These are phyloP conservation scores for Machimus atricapillus DNA, from an alignment of 2,888 invertebrate genomes.

Conservation along the genomic window DNA sequence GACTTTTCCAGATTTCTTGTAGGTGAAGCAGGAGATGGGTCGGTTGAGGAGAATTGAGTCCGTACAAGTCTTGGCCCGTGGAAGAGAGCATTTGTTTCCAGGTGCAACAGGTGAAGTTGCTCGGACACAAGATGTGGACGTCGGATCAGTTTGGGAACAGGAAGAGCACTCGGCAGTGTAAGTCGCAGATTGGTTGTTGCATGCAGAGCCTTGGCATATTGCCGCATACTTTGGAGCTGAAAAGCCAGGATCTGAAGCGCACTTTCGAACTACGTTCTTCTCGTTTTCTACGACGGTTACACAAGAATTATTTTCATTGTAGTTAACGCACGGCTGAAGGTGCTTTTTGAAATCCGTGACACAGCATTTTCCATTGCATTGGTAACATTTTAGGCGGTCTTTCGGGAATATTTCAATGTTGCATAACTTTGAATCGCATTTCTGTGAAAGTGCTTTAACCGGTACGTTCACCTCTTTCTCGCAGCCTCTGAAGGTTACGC, in stretches of 20 bases:
- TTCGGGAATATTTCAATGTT: slow-evolving; percentile 30
- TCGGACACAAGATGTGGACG: not conserved
- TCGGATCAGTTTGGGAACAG: not conserved
- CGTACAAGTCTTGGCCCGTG: not conserved
- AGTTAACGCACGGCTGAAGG: slow-evolving; percentile 21
- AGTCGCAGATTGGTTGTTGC: not conserved
- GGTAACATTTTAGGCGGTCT: not conserved
- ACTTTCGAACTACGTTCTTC: slow-evolving; percentile 26
- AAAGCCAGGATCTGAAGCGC: slow-evolving; percentile 25
- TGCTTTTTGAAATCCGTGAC: not conserved
- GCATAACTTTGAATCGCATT: slow-evolving; percentile 12
- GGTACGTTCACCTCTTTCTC: not conserved
- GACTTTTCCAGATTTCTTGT: slow-evolving; percentile 51
- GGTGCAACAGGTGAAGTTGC: not conserved
- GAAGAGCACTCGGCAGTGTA: not conserved
- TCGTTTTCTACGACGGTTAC: slow-evolving; percentile 37
- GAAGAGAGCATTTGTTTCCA: not conserved
- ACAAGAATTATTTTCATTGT: slow-evolving; percentile 4
- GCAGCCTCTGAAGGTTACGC: not conserved
- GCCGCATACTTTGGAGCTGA: not conserved
- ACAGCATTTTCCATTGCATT: slow-evolving; percentile 28
- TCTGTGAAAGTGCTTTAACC: not conserved
- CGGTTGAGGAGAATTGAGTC: not conserved
- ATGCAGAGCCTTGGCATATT: not conserved
- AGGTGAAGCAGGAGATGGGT: slow-evolving; percentile 51